phyloP scores from a whole-genome alignment of 1,140 invertebrate genomes.

The Sitobion miscanthi region DNA sequence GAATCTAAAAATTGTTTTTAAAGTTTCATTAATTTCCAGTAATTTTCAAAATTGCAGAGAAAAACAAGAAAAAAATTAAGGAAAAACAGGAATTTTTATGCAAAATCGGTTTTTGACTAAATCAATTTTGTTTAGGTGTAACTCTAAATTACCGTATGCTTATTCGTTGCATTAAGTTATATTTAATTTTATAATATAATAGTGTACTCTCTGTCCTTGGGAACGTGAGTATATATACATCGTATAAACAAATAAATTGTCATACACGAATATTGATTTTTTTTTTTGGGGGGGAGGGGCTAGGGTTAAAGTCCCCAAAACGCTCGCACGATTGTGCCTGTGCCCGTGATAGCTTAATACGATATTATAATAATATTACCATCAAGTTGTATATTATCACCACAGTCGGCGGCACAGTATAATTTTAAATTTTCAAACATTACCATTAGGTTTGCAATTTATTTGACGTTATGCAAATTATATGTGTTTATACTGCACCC shows the following conservation, averaged over 20 bases:
- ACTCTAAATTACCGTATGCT: too few relatives aligned
- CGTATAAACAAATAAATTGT: not conserved
- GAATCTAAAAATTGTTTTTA: not conserved
- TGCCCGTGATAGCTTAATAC: not conserved
- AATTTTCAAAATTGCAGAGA: too few relatives aligned
- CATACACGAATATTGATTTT: not conserved
- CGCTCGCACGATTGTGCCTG: not conserved
- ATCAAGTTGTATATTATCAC: not conserved
- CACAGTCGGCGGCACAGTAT: not conserved
- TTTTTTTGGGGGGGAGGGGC: too few relatives aligned
- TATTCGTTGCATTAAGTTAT: too few relatives aligned
- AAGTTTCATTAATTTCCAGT: not conserved
- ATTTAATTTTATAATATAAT: too few relatives aligned
- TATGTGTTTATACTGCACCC: not conserved
- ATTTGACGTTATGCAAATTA: not conserved
- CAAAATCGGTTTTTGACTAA: too few relatives aligned
- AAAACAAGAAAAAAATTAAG: too few relatives aligned
- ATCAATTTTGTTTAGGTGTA: too few relatives aligned
- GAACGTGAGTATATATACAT: not conserved
- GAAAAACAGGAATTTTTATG: too few relatives aligned
- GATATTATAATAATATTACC: not conserved
- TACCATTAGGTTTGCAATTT: not conserved
- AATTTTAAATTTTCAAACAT: not conserved
- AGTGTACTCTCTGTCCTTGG: too few relatives aligned
- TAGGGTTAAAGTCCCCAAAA: too few relatives aligned